Evolutionary conservation across 2,113 vertebrate species (phyloP), one percentile per base, ranked within the genome.

Genomic region (Scatophagus argus): DNA sequence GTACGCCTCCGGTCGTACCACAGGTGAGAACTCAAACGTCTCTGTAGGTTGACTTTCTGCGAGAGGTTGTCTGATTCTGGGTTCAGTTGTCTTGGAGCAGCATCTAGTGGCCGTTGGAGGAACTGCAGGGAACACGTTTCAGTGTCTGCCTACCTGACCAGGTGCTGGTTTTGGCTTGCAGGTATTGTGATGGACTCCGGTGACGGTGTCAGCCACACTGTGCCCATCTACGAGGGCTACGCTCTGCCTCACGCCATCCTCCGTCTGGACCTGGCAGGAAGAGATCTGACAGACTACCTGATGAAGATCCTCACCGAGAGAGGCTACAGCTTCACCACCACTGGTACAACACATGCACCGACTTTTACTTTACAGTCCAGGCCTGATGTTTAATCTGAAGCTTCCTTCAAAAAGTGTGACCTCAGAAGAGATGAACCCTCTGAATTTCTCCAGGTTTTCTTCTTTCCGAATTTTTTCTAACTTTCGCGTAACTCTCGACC

Each of bases 1-100:
- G 80, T 99, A 99, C 2, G 97, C 97, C 34, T 99, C 97, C 0
- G 98, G 98, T 78, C 96, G 98, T 81, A 99, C 98, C 16, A 99
- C 98, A 14, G 98, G 98, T 98, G 74, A 95, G 96, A 55, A 7
- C 21, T 29, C n/a, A 0, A 5, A 67, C 27, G 17, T 17, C 14
- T 43, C 23, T 39, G 32, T 52, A 3, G 12, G 19, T 1, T 29
- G 8, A 44, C 27, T 32, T 58, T 7, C 11, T 16, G 14, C 10
- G 16, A 34, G 21, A 19, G 5, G 12, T 4, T 31, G 27, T 47
- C 23, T 19, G 19, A 8, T 36, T 19, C 31, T 58, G 43, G 16
- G 8, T 29, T 55, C 4, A 17, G 7, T n/a, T 11, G 1, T 25
- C 0, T 25, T 5, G 5, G 4, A n/a, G 36, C 23, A 23, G 13